Base-by-base conservation (phyloP, 2,113 vertebrate genomes). In the Geococcyx californianus region DNA sequence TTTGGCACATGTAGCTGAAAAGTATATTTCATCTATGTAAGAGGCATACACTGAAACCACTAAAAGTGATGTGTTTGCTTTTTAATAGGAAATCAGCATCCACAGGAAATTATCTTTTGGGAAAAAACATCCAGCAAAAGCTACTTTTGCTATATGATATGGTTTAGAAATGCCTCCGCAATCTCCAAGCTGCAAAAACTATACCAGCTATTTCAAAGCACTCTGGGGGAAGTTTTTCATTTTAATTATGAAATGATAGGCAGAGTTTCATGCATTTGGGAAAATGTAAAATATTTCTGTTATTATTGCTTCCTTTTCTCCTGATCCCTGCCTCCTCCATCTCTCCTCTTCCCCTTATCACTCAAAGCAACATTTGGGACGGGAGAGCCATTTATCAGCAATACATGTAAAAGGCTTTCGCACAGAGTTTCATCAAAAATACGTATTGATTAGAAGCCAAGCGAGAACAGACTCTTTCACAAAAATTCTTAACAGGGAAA, bases 231-330 rank as follows among this genome's bases (percentile, higher is more conserved):
- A 66, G 55, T 45, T 76, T 34, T 13, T 47, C 34, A 34, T 88
- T 85, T 62, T 70, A 94, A 74, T 70, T 86, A n/a, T 81, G 68
- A 81, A 89, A 81, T n/a, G 25, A 80, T 80, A 90, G 36, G 36
- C 59, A 69, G 5, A 29, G 14, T 66, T 86, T 86, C 51, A 45
- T 84, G 59, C 42, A 31, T 80, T 74, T 86, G 9, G 13, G 38
- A 29, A 45, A 92, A 96, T 36, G 47, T 74, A 58, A 94, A 95
- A 54, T 90, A 92, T 89, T 95, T 86, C 40, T 52, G 16, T 73
- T 68, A 79, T 52, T n/a, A 23, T 80, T 94, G 77, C 47, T 91
- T 91, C 16, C 16, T 45, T 78, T 89, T 78, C 26, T 89, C 60
- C 38, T 55, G 23, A 63, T 77, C 47, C 38, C 36, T 60, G 14